Evolutionary conservation across 1,140 invertebrate species (phyloP).

Genomic region (Ptiloglossa arizonensis): DNA sequence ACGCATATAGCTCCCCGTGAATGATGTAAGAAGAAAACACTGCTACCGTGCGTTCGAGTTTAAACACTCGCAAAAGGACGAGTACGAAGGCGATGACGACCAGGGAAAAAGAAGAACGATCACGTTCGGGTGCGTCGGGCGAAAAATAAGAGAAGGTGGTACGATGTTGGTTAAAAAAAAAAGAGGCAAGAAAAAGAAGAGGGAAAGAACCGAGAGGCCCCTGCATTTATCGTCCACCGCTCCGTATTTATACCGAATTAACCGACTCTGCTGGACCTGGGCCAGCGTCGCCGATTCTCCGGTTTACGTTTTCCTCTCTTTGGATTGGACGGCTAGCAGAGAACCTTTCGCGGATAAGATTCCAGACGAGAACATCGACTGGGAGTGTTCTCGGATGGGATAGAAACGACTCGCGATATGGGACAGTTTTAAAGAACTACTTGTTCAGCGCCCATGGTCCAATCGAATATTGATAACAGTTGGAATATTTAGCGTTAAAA

Average conservation of each 20-base stretch:
- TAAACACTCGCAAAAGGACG: background rate
- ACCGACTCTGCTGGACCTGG: slow-evolving; percentile 46
- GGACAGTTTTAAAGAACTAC: no score
- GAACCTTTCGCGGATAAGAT: slow-evolving; percentile 2
- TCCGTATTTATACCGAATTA: slow-evolving; percentile 65
- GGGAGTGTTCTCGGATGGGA: background rate
- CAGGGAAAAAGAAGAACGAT: slow-evolving; percentile 9
- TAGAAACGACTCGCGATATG: no score
- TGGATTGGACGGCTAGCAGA: background rate
- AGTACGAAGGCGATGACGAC: background rate
- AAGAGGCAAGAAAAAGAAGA: slow-evolving; percentile 34
- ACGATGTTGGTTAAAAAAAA: slow-evolving; percentile 6
- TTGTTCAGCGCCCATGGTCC: no score
- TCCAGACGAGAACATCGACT: slow-evolving; percentile 10
- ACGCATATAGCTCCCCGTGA: slow-evolving; percentile 25
- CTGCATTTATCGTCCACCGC: slow-evolving; percentile 58
- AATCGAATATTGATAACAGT: no score
- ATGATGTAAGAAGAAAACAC: slow-evolving; percentile 55
- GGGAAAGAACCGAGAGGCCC: slow-evolving; percentile 40
- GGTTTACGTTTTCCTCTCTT: slow-evolving; percentile 23
- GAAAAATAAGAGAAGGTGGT: slow-evolving; percentile 15
- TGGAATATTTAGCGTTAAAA: no score
- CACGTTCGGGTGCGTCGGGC: background rate
- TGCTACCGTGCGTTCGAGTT: background rate
- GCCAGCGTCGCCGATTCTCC: slow-evolving; percentile 54